Evolutionary conservation across 1,140 invertebrate genomes (phyloP).

Genomic region (Coboldia fuscipes): DNA sequence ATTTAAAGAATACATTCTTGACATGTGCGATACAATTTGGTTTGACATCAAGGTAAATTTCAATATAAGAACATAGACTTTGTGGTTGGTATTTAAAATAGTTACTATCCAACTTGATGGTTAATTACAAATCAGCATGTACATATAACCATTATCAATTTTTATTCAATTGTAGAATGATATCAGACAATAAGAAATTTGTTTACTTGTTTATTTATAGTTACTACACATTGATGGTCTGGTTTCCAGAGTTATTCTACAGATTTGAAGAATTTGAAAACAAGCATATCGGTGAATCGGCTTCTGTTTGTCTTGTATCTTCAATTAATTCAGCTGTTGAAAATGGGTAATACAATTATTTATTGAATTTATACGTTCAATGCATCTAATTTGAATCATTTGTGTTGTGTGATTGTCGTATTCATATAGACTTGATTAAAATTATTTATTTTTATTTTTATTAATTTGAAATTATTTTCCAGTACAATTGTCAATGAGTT

Average conservation of each 20-base stretch:
- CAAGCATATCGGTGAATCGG: slow-evolving; percentile 31
- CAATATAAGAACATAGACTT: too few relatives aligned
- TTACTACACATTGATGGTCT: slow-evolving; percentile 64
- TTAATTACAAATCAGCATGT: too few relatives aligned
- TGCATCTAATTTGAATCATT: neutral
- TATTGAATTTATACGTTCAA: neutral
- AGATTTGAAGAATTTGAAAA: slow-evolving; percentile 47
- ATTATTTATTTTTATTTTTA: slow-evolving; percentile 2
- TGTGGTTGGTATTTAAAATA: too few relatives aligned
- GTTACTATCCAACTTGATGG: too few relatives aligned
- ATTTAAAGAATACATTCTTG: slow-evolving; percentile 44
- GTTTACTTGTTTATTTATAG: slow-evolving; percentile 28
- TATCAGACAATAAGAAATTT: too few relatives aligned
- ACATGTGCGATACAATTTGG: slow-evolving; percentile 53
- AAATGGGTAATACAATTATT: slow-evolving; percentile 6
- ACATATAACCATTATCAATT: too few relatives aligned
- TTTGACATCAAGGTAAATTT: slow-evolving; percentile 37
- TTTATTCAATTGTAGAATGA: too few relatives aligned
- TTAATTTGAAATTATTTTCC: slow-evolving; percentile 4
- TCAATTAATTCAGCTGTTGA: slow-evolving; percentile 23
- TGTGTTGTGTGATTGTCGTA: neutral
- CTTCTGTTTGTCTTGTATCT: slow-evolving; percentile 50
- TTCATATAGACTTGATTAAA: slow-evolving; percentile 4
- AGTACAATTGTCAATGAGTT: slow-evolving; percentile 19
- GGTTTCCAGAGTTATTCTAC: slow-evolving; percentile 62